Conservation (phyloP, 2,888 invertebrate species). For the Mythimna ferrago region DNA sequence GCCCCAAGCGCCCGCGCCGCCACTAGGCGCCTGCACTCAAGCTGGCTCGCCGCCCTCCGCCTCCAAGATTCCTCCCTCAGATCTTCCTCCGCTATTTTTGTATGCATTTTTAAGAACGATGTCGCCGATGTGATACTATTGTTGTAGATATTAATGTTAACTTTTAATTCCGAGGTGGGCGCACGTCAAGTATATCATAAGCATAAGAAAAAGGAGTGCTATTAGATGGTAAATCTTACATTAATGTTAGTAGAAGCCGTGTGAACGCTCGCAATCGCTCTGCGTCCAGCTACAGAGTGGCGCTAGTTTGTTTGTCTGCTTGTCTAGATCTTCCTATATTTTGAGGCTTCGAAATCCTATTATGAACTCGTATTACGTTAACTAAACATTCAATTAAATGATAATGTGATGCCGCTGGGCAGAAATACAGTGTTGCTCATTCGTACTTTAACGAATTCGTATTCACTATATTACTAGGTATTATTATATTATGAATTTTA, state of each 20-base stretch:
- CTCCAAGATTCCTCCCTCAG: slow-evolving; percentile 31
- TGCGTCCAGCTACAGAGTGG: slow-evolving; percentile 19
- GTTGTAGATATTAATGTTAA: slow-evolving; percentile 47
- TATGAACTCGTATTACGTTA: slow-evolving; percentile 26
- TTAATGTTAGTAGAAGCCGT: slow-evolving; percentile 31
- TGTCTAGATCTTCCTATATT: slow-evolving; percentile 50
- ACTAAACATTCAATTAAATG: slow-evolving; percentile 8
- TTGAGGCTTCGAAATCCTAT: slow-evolving; percentile 37
- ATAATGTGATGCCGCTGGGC: slow-evolving; percentile 29
- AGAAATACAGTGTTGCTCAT: slow-evolving; percentile 24
- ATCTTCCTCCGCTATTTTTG: slow-evolving; percentile 60
- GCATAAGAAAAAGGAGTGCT: slow-evolving; percentile 74
- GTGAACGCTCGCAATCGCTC: slow-evolving; percentile 22
- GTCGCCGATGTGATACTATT: slow-evolving; percentile 48
- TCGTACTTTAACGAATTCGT: slow-evolving; percentile 3
- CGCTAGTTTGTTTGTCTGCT: slow-evolving; percentile 50
- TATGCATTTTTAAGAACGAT: slow-evolving; percentile 48
- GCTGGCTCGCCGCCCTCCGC: neutral
- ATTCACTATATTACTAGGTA: slow-evolving; percentile 42
- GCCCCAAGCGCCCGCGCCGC: slow-evolving; percentile 15
- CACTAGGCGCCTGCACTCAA: neutral
- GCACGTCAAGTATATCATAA: slow-evolving; percentile 74
- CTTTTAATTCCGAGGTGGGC: slow-evolving; percentile 79
- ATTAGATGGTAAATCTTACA: slow-evolving; percentile 77
- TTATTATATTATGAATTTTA: slow-evolving; percentile 38